Evolutionary conservation across 1,140 invertebrate species (phyloP).

Genomic region (Trichonephila clavata): DNA sequence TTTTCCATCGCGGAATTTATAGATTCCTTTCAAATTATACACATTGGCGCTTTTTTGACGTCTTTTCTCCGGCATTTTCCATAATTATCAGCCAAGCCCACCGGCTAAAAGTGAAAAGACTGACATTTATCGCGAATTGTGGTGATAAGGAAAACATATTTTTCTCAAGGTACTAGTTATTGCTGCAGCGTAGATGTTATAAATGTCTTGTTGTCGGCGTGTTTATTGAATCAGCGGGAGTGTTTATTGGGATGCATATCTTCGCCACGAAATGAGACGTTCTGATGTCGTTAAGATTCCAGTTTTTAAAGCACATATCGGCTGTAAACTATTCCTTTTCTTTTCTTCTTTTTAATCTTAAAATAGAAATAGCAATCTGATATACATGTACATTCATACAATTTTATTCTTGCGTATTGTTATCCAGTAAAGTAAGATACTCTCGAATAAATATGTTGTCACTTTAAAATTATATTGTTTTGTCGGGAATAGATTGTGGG

Average conservation of each 20-base stretch:
- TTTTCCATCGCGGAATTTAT: background rate
- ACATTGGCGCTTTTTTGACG: background rate
- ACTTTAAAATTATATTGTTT: no score
- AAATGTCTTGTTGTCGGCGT: conserved; percentile 7
- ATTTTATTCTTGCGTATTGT: no score
- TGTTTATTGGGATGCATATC: background rate
- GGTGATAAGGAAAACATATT: background rate
- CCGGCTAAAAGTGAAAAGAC: background rate
- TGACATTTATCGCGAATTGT: conserved; percentile 22
- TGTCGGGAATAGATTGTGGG: no score
- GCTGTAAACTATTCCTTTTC: no score
- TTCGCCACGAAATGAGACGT: background rate
- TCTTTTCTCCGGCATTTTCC: background rate
- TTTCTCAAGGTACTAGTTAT: background rate
- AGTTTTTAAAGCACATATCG: background rate
- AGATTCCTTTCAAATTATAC: background rate
- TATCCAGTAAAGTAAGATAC: no score
- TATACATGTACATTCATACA: no score
- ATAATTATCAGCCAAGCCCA: background rate
- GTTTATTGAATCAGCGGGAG: background rate
- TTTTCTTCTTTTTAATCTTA: no score
- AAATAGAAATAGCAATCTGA: no score
- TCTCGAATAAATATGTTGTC: no score
- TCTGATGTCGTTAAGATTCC: background rate
- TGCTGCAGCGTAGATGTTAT: background rate